Base-by-base conservation (phyloP, 2,888 invertebrate genomes). In the Parascotia fuliginaria region DNA sequence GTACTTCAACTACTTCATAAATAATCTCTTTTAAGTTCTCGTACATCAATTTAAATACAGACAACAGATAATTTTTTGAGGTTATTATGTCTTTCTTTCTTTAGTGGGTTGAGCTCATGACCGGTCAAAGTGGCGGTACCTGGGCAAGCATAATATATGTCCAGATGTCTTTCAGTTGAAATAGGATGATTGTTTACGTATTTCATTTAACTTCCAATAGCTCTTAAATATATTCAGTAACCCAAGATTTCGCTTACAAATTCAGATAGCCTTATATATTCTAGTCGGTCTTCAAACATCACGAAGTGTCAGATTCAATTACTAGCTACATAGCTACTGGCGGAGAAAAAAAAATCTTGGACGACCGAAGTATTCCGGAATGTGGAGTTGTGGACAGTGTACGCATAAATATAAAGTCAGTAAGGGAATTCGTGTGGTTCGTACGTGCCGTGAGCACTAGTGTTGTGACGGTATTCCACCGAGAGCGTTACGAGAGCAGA, bases 371-470 rank as follows among this genome's bases (percentile, higher is more conserved):
- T 43, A 54, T 64, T 55, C 37, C 13, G 65, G 65, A 61, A 66
- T 68, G 65, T 44, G 61, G 51, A 65, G 58, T 62, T 65, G 65
- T 44, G 65, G 53, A 65, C 65, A n/a, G 61, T 33, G 46, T 39
- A 56, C 58, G 61, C 54, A 66, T 66, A 68, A 51, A 51, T 60
- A 63, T 67, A 55, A 56, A 62, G 59, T 40, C 46, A 69, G 55
- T 56, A 59, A 61, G 64, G 67, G 68, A 66, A 66, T 70, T 68
- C 54, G 58, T 69, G 60, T 47, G 55, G 42, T 27, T 19, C 37
- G 45, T 64, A 70, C 68, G 68, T 68, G 70, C 60, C 29, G 27
- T 34, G 68, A 41, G 40, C 70, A 16, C 42, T 34, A 32, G 36
- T 15, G 13, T 13, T 9, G 12, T n/a, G 39, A 22, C 31, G 7